These are phyloP conservation scores for Saccostrea glomerata DNA, from an alignment of 1,140 invertebrate genomes.

Conservation along the genomic window DNA sequence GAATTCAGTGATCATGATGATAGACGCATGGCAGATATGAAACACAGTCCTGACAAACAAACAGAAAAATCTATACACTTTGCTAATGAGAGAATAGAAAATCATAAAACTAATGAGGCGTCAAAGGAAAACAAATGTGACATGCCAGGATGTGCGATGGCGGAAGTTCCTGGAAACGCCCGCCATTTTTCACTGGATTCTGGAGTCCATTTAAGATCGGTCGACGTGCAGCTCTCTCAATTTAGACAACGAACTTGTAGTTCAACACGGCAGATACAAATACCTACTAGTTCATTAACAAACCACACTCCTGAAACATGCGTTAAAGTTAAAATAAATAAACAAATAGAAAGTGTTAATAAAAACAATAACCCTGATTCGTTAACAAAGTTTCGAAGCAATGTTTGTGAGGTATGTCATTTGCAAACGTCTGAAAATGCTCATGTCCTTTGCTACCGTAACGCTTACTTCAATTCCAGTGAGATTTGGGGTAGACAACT, in stretches of 20 bases:
- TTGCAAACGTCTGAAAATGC: no score
- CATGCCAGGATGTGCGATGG: background rate
- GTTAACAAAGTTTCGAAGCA: background rate
- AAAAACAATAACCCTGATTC: background rate
- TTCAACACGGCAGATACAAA: background rate
- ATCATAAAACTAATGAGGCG: background rate
- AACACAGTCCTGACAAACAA: background rate
- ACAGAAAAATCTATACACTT: background rate
- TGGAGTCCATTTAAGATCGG: background rate
- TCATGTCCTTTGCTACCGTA: background rate
- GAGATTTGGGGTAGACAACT: background rate
- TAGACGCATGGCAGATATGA: background rate
- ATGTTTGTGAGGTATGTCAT: background rate
- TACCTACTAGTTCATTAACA: background rate
- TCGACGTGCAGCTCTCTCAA: background rate
- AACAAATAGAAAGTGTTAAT: background rate
- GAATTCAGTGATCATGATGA: background rate
- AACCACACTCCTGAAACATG: background rate
- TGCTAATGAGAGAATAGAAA: background rate
- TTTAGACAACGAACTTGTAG: background rate
- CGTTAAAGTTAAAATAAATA: background rate
- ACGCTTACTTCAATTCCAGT: background rate
- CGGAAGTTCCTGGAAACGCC: background rate
- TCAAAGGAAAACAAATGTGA: background rate
- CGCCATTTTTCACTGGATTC: background rate